Percentiles rank a stretch among this genome's conserved stretches.
phyloP scores from a whole-genome alignment of 1,140 invertebrate species.

The Mamestra configurata region DNA sequence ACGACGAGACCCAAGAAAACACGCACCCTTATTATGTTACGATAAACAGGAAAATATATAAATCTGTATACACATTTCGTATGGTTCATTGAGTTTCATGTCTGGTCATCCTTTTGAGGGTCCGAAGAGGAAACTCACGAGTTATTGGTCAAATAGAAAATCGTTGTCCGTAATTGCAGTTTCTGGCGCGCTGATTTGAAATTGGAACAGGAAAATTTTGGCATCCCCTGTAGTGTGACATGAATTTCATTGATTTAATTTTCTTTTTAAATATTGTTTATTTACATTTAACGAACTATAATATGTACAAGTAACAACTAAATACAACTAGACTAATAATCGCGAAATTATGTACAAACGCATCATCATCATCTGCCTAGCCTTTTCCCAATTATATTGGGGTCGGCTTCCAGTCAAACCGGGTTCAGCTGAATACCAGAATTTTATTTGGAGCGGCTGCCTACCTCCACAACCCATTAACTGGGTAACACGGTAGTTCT shows the following conservation, averaged over 20 bases:
- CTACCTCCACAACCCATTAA: too few relatives aligned
- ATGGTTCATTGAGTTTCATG: constrained; percentile 5
- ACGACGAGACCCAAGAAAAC: background rate
- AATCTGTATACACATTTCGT: constrained; percentile 18
- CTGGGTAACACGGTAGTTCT: too few relatives aligned
- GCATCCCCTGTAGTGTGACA: background rate
- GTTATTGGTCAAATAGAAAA: constrained; percentile 18
- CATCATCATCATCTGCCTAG: too few relatives aligned
- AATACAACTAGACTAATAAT: too few relatives aligned
- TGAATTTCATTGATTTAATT: background rate
- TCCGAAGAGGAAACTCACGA: background rate
- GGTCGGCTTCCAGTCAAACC: too few relatives aligned
- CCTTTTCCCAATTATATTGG: too few relatives aligned
- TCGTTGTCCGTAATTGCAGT: constrained; percentile 2
- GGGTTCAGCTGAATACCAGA: too few relatives aligned
- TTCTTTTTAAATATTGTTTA: too few relatives aligned
- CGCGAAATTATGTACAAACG: too few relatives aligned
- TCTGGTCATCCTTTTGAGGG: background rate
- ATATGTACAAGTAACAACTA: too few relatives aligned
- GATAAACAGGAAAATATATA: background rate
- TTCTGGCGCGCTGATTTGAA: background rate
- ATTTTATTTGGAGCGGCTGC: too few relatives aligned
- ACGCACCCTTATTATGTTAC: background rate
- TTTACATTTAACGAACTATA: too few relatives aligned
- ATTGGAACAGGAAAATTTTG: background rate